Base-by-base conservation (phyloP, 2,888 invertebrate species). In the Lamproptera curius region DNA sequence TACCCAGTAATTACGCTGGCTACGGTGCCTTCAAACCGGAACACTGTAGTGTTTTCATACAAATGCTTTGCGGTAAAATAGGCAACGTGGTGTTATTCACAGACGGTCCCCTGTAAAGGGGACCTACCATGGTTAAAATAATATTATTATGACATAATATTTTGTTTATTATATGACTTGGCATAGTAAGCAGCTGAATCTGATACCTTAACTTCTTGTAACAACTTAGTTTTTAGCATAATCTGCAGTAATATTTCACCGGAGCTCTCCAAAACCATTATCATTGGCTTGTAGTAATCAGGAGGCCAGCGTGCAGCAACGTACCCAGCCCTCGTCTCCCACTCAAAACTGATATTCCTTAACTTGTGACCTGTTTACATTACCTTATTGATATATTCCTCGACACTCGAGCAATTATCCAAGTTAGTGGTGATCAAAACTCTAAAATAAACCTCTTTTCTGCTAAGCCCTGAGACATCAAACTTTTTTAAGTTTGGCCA, bases 201-300 rank as follows among this genome's bases (percentile, higher is more conserved):
- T 41, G 47, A 44, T 40, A 31, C 17, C 38, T 39, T 40, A 9
- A 49, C 28, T 3, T 50, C 38, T 45, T 50, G 44, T 16, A 41
- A 15, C 17, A 42, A 35, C 42, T 53, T 53, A n/a, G 46, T 42
- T 47, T 51, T 55, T 4, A 50, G n/a, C 42, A 9, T 26, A 45
- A 39, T 53, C 53, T 50, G 39, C n/a, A n/a, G n/a, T n/a, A n/a
- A n/a, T n/a, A n/a, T n/a, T n/a, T n/a, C n/a, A n/a, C n/a, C n/a
- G n/a, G n/a, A n/a, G n/a, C 45, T 44, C 43, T 54, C 51, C 23
- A 47, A 31, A 9, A 42, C 54, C 45, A 54, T 51, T 13, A 53
- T 53, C 51, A 54, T 54, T 4, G 51, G 51, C 42, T 50, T 37
- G 28, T 45, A 53, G 20, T 28, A 28, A 34, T 47, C 42, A 10